These are phyloP conservation scores for Hypocryptadius cinnamomeus DNA, from an alignment of 2,113 vertebrate genomes.

Conservation along the genomic window DNA sequence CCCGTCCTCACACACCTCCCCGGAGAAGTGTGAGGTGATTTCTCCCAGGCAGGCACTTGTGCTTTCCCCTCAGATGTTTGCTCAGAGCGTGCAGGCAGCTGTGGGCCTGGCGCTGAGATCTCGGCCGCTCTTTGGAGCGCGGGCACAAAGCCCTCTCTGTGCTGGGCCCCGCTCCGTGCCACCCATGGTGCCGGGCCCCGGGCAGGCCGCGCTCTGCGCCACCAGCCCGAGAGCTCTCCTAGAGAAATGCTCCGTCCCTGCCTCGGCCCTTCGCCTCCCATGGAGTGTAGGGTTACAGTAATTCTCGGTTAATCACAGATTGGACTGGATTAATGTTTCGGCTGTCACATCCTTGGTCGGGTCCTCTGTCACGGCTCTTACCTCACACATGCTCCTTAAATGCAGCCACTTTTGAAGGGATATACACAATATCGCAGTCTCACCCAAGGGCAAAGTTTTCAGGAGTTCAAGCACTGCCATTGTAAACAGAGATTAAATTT, in stretches of 20 bases:
- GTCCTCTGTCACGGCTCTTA: neutral
- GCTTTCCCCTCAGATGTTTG: neutral
- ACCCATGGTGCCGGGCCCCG: neutral
- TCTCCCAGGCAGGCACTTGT: neutral
- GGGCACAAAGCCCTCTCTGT: constrained; percentile 5
- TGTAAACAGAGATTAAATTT: constrained; percentile 16
- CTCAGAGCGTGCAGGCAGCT: neutral
- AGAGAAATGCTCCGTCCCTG: neutral
- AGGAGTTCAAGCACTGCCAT: neutral
- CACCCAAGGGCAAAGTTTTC: constrained; percentile 1
- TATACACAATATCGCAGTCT: neutral
- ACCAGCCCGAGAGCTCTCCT: neutral
- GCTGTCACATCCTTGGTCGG: neutral
- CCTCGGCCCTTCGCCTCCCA: neutral
- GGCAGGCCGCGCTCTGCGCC: neutral
- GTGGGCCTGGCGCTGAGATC: neutral
- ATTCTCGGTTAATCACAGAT: neutral
- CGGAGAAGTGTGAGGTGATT: neutral
- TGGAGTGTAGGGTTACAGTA: neutral
- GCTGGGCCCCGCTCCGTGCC: neutral
- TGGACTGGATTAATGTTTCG: neutral
- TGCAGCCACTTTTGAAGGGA: neutral
- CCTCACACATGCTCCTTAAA: neutral
- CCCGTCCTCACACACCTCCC: neutral
- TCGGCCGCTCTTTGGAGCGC: neutral